These are phyloP conservation scores for Caenorhabditis japonica DNA, from an alignment of 2,888 invertebrate species.

Conservation along the genomic window DNA sequence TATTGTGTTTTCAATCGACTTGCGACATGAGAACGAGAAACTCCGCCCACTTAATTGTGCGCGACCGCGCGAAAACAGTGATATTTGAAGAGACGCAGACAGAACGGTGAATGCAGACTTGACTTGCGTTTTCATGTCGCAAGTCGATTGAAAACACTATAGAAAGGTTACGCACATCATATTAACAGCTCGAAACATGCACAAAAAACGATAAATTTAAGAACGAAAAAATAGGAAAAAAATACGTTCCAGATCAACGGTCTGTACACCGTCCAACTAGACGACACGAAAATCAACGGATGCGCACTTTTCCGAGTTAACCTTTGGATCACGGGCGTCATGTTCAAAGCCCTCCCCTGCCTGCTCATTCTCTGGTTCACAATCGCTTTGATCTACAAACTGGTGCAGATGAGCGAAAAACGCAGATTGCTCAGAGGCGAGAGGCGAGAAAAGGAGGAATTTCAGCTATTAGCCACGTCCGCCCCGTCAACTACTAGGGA, in stretches of 20 bases:
- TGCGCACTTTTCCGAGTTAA: conserved; percentile 74
- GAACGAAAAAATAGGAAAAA: not conserved
- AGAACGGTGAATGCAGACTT: too few species aligned
- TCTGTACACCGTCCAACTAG: conserved; percentile 59
- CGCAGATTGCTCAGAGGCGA: conserved; percentile 59
- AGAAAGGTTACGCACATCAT: too few species aligned
- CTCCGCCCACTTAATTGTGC: too few species aligned
- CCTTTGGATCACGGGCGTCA: conserved; percentile 75
- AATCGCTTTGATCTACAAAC: conserved; percentile 65
- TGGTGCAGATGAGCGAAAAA: conserved; percentile 67
- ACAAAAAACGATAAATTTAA: not conserved
- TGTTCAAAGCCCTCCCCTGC: conserved; percentile 73
- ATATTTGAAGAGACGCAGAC: too few species aligned
- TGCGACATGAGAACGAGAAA: too few species aligned
- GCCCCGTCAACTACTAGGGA: conserved; percentile 30
- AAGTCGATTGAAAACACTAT: too few species aligned
- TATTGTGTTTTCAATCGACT: too few species aligned
- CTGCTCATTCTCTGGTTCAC: conserved; percentile 67
- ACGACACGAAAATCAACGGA: conserved; percentile 61
- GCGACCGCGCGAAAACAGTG: too few species aligned
- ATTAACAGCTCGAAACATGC: too few species aligned
- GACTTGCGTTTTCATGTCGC: too few species aligned
- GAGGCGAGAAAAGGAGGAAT: conserved; percentile 32
- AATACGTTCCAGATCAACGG: conserved; percentile 49
- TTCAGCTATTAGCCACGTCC: conserved; percentile 40